A percentile compares a stretch with the other conserved stretches of the same genome.
phyloP scores from a whole-genome alignment of 2,797 vertebrate species.

The Megaceryle alcyon region DNA sequence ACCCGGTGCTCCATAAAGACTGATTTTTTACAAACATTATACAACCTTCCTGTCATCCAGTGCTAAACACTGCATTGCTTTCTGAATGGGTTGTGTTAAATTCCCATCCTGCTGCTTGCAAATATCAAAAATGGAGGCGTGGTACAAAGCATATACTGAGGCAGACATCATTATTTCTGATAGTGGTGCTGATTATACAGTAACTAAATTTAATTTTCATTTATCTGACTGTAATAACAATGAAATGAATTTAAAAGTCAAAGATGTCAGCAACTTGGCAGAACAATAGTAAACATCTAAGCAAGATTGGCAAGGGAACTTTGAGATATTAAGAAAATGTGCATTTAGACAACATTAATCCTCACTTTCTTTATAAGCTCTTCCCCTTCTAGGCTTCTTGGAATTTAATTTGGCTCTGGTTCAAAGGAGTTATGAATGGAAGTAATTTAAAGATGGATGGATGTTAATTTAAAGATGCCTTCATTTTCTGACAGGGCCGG shows the following conservation, averaged over 20 bases:
- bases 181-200: not conserved
- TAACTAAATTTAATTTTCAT: constrained; percentile 30
- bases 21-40: not conserved
- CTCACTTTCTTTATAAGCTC: constrained; percentile 28
- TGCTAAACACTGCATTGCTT: not conserved
- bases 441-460: constrained; percentile 63
- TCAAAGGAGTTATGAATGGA: constrained; percentile 62
- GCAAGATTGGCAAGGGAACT: constrained; percentile 22
- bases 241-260: constrained; percentile 53
- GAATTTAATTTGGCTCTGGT: constrained; percentile 57
- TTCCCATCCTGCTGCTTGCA: not conserved
- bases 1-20: not conserved
- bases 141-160: not conserved
- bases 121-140: not conserved
- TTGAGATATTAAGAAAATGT: constrained; percentile 38
- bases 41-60: not conserved
- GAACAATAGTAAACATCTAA: constrained; percentile 57
- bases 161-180: not conserved
- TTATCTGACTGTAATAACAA: constrained; percentile 37
- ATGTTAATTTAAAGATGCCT: constrained; percentile 53
- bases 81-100: not conserved
- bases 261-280: constrained; percentile 54
- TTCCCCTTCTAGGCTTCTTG: constrained; percentile 43
- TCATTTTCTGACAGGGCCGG: not conserved
- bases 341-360: constrained; percentile 42